Evolutionary conservation across 2,888 invertebrate genomes (phyloP), one percentile per base, ranked within the genome.

Genomic region (Dendrolimus houi): DNA sequence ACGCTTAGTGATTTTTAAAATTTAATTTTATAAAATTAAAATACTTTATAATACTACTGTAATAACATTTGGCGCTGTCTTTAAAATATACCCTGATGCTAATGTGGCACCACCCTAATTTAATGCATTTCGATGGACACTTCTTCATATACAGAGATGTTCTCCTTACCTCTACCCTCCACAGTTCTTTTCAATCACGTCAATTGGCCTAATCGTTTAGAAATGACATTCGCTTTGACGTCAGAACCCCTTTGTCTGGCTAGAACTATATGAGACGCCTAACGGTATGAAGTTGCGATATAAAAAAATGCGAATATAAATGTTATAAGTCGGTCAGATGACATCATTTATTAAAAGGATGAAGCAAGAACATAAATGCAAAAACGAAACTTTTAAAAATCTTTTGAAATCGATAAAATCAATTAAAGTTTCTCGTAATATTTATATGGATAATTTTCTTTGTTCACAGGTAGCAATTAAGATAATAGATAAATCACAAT

Each of bases 401-500:
- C 8, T 53, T 53, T 54, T 54, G 41, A 55, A 53, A 47, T 8
- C 12, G 6, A 29, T 29, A 29, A 29, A 6, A 29, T 3, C 29
- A 29, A 6, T 29, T 3, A 29, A 29, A 29, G 29, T 29, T 29
- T 29, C 3, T 29, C 6, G 29, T 29, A 29, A 29, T 29, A 29
- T 29, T 29, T 29, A 29, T 47, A 47, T 47, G 47, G 47, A 10
- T 12, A 14, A 62, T 63, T 69, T 47, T 47, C 47, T 47, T 47
- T 47, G 47, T 47, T 47, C 47, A 47, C 92, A 97, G 97, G 98
- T 98, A 85, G 98, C 98, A 79, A 97, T 98, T 83, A 98, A 98
- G 93, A 97, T 98, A 82, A 97, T 98, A 82, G 97, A 98, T 92
- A 97, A 97, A 90, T 95, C 96, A 60, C 95, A 96, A 87, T 91